A percentile compares a stretch with the other conserved stretches of the same genome.
These are phyloP conservation scores for Meganola albula DNA, from an alignment of 2,888 invertebrate genomes.

Conservation along the genomic window DNA sequence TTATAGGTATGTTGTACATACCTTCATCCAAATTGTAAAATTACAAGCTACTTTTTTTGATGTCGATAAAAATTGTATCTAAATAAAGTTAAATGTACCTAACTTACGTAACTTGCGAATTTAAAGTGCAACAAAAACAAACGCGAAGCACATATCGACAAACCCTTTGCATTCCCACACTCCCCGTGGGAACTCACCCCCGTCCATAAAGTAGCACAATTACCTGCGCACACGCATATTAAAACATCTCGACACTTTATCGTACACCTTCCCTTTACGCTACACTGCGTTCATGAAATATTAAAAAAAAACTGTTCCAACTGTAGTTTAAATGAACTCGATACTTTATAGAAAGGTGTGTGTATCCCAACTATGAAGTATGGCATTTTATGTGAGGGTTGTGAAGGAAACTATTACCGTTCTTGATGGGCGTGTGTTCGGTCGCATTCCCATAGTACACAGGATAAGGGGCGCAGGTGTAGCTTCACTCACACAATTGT, in stretches of 20 bases:
- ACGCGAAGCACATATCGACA: slow-evolving; percentile 24
- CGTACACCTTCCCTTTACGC: slow-evolving; percentile 43
- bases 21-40: too few relatives aligned
- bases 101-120: slow-evolving; percentile 13
- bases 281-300: slow-evolving; percentile 43
- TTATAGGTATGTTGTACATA: too few relatives aligned
- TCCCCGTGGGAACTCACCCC: slow-evolving; percentile 66
- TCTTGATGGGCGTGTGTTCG: slow-evolving; percentile 48
- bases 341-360: slow-evolving; percentile 48
- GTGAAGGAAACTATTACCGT: slow-evolving; percentile 29
- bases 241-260: slow-evolving; percentile 50
- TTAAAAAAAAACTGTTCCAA: slow-evolving; percentile 31
- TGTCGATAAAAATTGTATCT: too few relatives aligned
- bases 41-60: too few relatives aligned
- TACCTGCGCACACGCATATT: slow-evolving; percentile 27
- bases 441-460: slow-evolving; percentile 66
- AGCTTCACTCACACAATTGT: slow-evolving; percentile 49
- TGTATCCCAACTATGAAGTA: slow-evolving; percentile 44
- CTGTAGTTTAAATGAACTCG: slow-evolving; percentile 29
- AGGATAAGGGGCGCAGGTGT: slow-evolving; percentile 55
- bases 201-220: slow-evolving; percentile 54
- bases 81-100: not conserved
- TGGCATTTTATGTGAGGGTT: slow-evolving; percentile 28
- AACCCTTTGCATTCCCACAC: slow-evolving; percentile 74
- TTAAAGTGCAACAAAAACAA: slow-evolving; percentile 33